A percentile compares a stretch with the other conserved stretches of the same genome.
phyloP scores from a whole-genome alignment of 2,797 vertebrate species.

The Gymnodraco acuticeps region DNA sequence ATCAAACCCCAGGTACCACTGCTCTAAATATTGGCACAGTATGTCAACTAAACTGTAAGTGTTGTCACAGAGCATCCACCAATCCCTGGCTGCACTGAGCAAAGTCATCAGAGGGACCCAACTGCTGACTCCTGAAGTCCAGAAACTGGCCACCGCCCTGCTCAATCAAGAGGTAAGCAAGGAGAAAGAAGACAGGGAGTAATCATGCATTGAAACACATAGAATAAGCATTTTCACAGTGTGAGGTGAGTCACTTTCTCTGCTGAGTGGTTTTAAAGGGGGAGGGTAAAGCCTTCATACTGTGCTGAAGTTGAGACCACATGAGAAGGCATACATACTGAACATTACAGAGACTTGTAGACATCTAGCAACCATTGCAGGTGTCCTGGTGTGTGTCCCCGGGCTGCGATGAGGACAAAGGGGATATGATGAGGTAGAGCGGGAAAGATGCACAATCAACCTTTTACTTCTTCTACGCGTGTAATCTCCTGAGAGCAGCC shows the following conservation, averaged over 20 bases:
- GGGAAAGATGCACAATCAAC: constrained; percentile 44
- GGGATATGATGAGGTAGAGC: constrained; percentile 41
- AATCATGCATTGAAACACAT: not conserved
- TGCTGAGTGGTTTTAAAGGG: not conserved
- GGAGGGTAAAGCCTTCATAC: not conserved
- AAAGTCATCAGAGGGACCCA: constrained; percentile 96
- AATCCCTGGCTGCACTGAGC: constrained; percentile 95
- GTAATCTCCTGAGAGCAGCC: constrained; percentile 53
- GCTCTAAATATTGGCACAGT: not conserved
- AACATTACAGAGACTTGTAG: constrained; percentile 22
- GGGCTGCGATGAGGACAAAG: constrained; percentile 50
- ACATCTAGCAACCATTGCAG: constrained; percentile 37
- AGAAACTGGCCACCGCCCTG: constrained; percentile 91
- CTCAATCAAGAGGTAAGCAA: constrained; percentile 94
- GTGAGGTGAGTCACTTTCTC: not conserved
- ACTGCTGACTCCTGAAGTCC: constrained; percentile 91
- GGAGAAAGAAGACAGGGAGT: not conserved
- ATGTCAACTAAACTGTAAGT: constrained; percentile 29
- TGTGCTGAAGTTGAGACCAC: constrained; percentile 10
- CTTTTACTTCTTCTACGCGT: constrained; percentile 46
- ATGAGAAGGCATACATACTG: not conserved
- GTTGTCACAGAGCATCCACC: constrained; percentile 87
- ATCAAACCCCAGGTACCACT: not conserved
- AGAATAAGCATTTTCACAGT: not conserved
- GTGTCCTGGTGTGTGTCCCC: constrained; percentile 27